These are phyloP conservation scores for Hirudo medicinalis DNA, from an alignment of 1,140 invertebrate genomes.

Conservation along the genomic window DNA sequence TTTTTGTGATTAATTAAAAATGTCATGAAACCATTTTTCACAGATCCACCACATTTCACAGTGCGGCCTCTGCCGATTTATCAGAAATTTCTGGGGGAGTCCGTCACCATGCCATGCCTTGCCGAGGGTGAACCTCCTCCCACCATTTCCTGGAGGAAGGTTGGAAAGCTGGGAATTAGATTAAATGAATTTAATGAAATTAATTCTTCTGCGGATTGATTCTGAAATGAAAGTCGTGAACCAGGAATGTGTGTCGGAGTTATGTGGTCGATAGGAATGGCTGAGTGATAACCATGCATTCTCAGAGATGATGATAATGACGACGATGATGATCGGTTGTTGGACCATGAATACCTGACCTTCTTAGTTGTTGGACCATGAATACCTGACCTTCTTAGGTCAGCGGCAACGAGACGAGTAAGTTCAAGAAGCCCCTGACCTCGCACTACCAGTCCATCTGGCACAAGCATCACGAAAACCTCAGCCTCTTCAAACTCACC, in stretches of 20 bases:
- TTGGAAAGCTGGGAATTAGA: slow-evolving; percentile 38
- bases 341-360: no score
- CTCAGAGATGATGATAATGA: no score
- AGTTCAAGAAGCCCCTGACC: background rate
- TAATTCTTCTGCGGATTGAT: no score
- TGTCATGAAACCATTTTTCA: slow-evolving; percentile 16
- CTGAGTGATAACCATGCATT: no score
- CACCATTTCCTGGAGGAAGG: slow-evolving; percentile 75
- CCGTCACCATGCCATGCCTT: slow-evolving; percentile 66
- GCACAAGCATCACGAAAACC: slow-evolving; percentile 55
- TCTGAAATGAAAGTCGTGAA: no score
- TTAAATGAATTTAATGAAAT: no score
- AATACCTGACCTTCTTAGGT: background rate
- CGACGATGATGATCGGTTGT: no score
- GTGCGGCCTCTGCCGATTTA: slow-evolving; percentile 39
- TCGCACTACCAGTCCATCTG: background rate
- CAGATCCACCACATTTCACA: slow-evolving; percentile 43
- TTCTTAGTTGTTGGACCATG: no score
- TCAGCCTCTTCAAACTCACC: slow-evolving; percentile 72
- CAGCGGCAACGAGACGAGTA: background rate
- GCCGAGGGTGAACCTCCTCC: slow-evolving; percentile 81
- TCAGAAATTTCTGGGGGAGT: slow-evolving; percentile 29
- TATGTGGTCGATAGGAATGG: no score
- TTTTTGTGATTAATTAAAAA: no score
- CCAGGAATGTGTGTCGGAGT: no score